Evolutionary conservation across 2,797 vertebrate genomes (phyloP).

Genomic region (Tolypeutes matacus): DNA sequence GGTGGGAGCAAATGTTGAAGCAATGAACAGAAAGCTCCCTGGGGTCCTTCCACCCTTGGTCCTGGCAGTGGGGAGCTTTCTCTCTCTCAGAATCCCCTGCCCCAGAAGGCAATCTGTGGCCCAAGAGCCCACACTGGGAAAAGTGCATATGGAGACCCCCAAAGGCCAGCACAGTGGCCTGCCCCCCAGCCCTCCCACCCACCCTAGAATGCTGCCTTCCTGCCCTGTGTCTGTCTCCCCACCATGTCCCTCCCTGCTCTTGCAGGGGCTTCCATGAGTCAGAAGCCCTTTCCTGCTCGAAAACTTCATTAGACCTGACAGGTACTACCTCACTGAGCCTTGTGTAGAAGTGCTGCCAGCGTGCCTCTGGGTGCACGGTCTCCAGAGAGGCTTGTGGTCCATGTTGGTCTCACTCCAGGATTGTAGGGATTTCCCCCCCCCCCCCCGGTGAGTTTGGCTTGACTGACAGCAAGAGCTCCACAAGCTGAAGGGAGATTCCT

Average conservation of each 20-base stretch:
- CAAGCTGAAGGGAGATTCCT: neutral
- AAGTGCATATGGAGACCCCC: constrained; percentile 80
- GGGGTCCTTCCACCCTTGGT: neutral
- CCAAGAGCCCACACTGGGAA: neutral
- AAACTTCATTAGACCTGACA: constrained; percentile 66
- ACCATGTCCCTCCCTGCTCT: accelerated
- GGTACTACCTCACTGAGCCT: constrained; percentile 63
- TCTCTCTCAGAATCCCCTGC: constrained; percentile 59
- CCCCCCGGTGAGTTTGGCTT: neutral
- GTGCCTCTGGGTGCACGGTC: neutral
- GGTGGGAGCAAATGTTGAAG: constrained; percentile 70
- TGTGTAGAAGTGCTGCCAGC: neutral
- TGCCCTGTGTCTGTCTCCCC: accelerated
- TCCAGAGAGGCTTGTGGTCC: neutral
- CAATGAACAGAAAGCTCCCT: constrained; percentile 64
- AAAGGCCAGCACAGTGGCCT: constrained; percentile 64
- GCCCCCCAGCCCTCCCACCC: neutral
- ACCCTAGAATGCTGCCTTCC: constrained; percentile 55
- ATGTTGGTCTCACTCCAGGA: constrained; percentile 2
- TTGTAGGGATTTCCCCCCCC: no score
- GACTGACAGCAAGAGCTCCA: neutral
- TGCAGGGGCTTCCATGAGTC: constrained; percentile 69
- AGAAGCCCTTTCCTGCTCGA: constrained; percentile 68
- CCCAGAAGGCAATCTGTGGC: constrained; percentile 38
- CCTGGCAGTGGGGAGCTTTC: constrained; percentile 70